Conservation (phyloP, 64 coral and sea anemone genomes). For the Orbicella faveolata region DNA sequence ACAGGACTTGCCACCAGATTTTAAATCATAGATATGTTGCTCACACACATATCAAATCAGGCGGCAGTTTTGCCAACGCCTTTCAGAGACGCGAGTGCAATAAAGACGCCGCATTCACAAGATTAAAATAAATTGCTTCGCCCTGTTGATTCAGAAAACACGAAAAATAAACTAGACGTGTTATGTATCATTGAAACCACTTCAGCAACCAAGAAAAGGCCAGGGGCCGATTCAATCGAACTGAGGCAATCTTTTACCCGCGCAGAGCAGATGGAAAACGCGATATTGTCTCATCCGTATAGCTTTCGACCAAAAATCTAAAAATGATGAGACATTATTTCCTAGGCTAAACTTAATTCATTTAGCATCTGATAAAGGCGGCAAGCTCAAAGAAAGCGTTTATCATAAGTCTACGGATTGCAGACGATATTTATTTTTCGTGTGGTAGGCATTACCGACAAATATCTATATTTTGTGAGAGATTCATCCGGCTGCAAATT, state of each 20-base stretch:
- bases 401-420: slow-evolving; percentile 35
- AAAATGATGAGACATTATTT: background rate
- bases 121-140: slow-evolving; percentile 16
- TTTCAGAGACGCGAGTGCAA: background rate
- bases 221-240: background rate
- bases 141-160: background rate
- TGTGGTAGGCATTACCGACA: slow-evolving; percentile 40
- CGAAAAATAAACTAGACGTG: background rate
- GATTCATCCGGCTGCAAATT: background rate
- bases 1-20: background rate
- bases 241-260: background rate
- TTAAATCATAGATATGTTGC: background rate
- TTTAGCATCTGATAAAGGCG: slow-evolving; percentile 73
- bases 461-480: background rate
- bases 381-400: slow-evolving; percentile 70
- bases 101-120: background rate
- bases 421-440: slow-evolving; percentile 75
- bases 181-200: background rate
- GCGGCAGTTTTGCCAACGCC: background rate
- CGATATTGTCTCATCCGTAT: background rate
- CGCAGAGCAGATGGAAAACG: background rate
- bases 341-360: slow-evolving; percentile 48
- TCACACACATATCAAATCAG: background rate
- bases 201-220: background rate
- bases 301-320: background rate